Conservation (phyloP, 2,113 vertebrate species). For the Notechis scutatus region DNA sequence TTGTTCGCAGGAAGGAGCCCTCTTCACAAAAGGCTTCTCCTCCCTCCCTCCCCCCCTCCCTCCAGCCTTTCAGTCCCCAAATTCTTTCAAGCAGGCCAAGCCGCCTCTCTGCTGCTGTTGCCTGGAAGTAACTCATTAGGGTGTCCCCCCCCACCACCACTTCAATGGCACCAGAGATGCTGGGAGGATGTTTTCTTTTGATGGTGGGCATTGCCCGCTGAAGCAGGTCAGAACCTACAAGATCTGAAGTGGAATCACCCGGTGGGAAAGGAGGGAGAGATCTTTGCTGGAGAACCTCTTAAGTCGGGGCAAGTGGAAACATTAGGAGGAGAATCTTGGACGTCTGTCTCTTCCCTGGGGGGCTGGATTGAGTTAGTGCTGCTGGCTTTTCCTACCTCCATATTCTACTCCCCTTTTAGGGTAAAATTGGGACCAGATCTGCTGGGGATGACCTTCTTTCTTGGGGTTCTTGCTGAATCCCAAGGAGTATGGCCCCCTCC, state of each 20-base stretch:
- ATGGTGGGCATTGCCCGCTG: neutral
- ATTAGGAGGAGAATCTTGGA: neutral
- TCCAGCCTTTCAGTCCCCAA: neutral
- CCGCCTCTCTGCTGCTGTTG: neutral
- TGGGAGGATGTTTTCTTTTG: neutral
- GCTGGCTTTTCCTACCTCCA: neutral
- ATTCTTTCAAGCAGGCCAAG: neutral
- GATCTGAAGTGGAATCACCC: neutral
- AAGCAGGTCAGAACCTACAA: neutral
- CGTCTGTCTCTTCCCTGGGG: neutral
- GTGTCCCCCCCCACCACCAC: neutral
- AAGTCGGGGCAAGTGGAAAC: neutral
- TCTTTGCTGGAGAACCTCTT: neutral
- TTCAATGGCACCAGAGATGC: neutral
- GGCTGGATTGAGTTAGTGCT: neutral
- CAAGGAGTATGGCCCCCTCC: neutral
- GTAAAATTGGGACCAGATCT: neutral
- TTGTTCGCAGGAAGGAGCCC: neutral
- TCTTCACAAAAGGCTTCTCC: neutral
- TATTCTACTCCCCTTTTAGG: neutral
- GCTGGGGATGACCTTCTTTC: neutral
- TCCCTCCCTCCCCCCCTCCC: no score
- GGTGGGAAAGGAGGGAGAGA: neutral
- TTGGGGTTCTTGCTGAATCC: neutral
- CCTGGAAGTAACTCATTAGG: neutral